Conservation (phyloP, 64 coral and sea anemone species). For the Actinia tenebrosa region DNA sequence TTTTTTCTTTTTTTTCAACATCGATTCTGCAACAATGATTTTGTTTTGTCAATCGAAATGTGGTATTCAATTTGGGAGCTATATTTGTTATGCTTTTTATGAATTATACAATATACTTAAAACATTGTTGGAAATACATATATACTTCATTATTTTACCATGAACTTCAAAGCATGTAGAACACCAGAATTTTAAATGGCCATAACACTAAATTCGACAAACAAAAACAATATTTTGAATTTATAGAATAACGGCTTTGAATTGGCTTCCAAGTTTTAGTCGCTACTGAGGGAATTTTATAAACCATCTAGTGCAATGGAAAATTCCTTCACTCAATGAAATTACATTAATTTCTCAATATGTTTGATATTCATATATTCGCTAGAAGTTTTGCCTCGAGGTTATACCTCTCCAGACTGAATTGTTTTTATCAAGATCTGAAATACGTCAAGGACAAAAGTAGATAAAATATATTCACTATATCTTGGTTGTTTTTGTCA, state of each 20-base stretch:
- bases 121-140: conserved; percentile 1
- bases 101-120: conserved; percentile 13
- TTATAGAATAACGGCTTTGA: no score
- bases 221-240: neutral
- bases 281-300: neutral
- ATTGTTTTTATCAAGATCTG: no score
- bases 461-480: neutral
- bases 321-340: neutral
- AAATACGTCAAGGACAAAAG: no score
- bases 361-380: neutral
- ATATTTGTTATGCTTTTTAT: neutral
- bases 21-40: neutral
- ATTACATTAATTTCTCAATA: neutral
- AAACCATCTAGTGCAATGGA: neutral
- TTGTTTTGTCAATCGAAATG: conserved; percentile 9
- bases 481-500: neutral
- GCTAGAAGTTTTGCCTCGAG: no score
- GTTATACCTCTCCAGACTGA: no score
- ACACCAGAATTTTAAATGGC: neutral
- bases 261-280: no score
- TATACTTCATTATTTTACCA: neutral
- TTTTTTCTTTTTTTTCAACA: neutral
- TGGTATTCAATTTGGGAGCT: neutral
- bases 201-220: neutral
- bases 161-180: neutral